These are phyloP conservation scores for Caenorhabditis doughertyi DNA, from an alignment of 2,888 invertebrate species.

Conservation along the genomic window DNA sequence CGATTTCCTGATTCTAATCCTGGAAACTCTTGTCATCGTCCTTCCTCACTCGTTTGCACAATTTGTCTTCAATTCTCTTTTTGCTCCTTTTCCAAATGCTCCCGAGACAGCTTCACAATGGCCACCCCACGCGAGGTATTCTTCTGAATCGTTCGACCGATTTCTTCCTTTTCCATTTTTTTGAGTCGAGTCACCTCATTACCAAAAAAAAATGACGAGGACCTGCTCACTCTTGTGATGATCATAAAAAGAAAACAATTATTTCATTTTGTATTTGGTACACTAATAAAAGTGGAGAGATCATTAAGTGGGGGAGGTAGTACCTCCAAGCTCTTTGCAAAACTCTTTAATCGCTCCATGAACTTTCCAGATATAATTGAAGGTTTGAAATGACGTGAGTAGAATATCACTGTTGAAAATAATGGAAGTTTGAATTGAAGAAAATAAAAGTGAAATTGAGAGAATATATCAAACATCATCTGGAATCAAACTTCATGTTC, in stretches of 20 bases:
- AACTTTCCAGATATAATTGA: slow-evolving; percentile 43
- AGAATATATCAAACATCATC: not conserved
- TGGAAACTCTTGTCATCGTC: slow-evolving; percentile 25
- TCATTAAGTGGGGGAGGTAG: slow-evolving; percentile 18
- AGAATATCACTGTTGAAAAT: slow-evolving; percentile 16
- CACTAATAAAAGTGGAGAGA: not conserved
- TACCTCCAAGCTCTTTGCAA: slow-evolving; percentile 12
- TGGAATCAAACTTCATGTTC: not conserved
- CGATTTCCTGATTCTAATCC: slow-evolving; percentile 48
- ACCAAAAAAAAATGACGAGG: slow-evolving; percentile 45
- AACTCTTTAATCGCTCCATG: slow-evolving; percentile 18
- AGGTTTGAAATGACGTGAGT: slow-evolving; percentile 22
- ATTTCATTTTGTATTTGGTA: not conserved
- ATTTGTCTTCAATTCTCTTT: slow-evolving; percentile 41
- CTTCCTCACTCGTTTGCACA: slow-evolving; percentile 14
- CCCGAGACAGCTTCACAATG: slow-evolving; percentile 31
- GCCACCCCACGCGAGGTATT: slow-evolving; percentile 46
- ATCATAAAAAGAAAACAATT: slow-evolving; percentile 23
- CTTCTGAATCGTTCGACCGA: slow-evolving; percentile 53
- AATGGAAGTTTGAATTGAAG: not conserved
- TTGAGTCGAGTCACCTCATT: slow-evolving; percentile 26
- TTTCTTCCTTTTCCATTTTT: slow-evolving; percentile 2
- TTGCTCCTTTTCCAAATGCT: not conserved
- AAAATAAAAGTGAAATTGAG: slow-evolving; percentile 18
- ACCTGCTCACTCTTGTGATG: slow-evolving; percentile 18